phyloP scores from a whole-genome alignment of 2,888 invertebrate species.

The Melolontha melolontha region DNA sequence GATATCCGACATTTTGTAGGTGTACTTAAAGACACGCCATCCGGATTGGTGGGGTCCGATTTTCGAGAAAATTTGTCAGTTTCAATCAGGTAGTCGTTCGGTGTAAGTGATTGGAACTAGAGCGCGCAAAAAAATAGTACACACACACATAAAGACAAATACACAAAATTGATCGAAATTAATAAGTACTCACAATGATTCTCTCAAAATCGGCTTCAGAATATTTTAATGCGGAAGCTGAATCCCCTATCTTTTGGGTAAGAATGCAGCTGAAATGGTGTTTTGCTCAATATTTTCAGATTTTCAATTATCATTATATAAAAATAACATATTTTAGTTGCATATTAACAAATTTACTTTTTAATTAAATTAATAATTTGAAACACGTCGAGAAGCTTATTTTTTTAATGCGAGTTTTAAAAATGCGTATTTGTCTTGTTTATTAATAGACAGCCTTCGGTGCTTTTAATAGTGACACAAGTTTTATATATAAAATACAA shows the following conservation, averaged over 20 bases:
- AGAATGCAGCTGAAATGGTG: constrained; percentile 49
- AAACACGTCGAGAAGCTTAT: neutral
- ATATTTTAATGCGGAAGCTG: constrained; percentile 56
- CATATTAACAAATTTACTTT: no score
- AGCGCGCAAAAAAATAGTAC: constrained; percentile 6
- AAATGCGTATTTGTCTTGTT: constrained; percentile 8
- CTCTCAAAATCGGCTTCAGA: constrained; percentile 58
- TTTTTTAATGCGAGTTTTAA: no score
- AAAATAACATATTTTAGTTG: no score
- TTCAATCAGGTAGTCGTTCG: constrained; percentile 29
- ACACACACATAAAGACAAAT: constrained; percentile 31
- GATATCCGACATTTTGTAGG: constrained; percentile 33
- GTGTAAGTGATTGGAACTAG: constrained; percentile 26
- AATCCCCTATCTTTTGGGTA: constrained; percentile 63
- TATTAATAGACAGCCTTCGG: constrained; percentile 24
- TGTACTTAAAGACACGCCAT: constrained; percentile 35
- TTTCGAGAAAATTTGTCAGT: constrained; percentile 40
- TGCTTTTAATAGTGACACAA: constrained; percentile 13
- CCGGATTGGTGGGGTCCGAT: constrained; percentile 32
- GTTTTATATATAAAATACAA: no score
- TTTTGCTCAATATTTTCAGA: neutral
- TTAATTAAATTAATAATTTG: neutral
- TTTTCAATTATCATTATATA: no score
- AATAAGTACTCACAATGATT: constrained; percentile 55
- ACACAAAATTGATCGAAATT: neutral